phyloP scores from a whole-genome alignment of 2,113 vertebrate genomes.

The Heterotis niloticus region DNA sequence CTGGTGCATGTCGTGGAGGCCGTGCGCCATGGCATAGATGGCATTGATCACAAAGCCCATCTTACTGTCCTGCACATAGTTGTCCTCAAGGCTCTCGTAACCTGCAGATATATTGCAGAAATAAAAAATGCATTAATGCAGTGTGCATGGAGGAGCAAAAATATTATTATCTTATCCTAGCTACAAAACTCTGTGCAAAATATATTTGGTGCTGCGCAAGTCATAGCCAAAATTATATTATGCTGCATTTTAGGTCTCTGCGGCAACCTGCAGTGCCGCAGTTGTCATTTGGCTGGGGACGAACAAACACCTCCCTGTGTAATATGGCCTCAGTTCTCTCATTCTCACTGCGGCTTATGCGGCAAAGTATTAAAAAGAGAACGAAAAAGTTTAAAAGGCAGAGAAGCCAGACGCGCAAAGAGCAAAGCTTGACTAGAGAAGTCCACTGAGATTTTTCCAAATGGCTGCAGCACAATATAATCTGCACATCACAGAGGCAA shows the following conservation, averaged over 20 bases:
- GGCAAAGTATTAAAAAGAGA: too few species aligned
- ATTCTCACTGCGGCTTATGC: not conserved
- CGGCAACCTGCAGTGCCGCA: not conserved
- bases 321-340: too few species aligned
- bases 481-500: conserved; percentile 40
- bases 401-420: too few species aligned
- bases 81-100: conserved; percentile 91
- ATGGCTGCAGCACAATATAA: conserved; percentile 27
- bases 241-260: conserved; percentile 17
- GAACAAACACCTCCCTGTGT: not conserved
- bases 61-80: conserved; percentile 98
- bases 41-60: conserved; percentile 99
- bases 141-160: not conserved
- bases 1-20: conserved; percentile 88
- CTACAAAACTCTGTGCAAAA: not conserved
- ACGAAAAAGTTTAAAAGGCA: too few species aligned
- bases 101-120: conserved; percentile 61
- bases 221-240: conserved; percentile 27
- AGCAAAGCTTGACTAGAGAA: too few species aligned
- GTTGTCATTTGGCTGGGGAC: not conserved
- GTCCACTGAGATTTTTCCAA: not conserved
- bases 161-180: not conserved
- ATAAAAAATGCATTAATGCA: not conserved
- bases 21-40: conserved; percentile 96
- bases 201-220: not conserved